Evolutionary conservation across 2,888 invertebrate genomes (phyloP), one percentile per base, ranked within the genome.

Genomic region (Sarcophaga variegata): DNA sequence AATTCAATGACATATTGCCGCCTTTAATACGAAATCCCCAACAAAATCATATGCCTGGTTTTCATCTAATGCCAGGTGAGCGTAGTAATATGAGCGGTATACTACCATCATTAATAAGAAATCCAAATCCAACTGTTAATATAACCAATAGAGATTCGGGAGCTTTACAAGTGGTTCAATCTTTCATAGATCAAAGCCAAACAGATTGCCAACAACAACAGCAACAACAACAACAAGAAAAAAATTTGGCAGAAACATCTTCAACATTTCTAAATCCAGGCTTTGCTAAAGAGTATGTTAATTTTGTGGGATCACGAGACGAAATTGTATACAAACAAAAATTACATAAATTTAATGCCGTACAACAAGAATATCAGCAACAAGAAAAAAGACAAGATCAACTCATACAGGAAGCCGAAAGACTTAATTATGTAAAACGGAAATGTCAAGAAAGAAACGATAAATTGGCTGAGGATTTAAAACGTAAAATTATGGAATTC

Each of bases 101-200:
- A 4, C 75, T 84, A 11, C 84, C 84, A 14, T 80, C 84, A 0
- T 49, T 84, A 49, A 76, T 80, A 64, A 84, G 70, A 76, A 84
- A 80, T 59, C 84, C 84, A 12, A 74, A 80, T 49, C 70, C 66
- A 12, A n/a, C 47, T 3, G 0, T 5, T 4, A 75, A 54, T n/a
- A 20, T 69, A 47, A 49, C 64, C 5, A 60, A 69, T 37, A 67
- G 69, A 49, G 66, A 84, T 47, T 80, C 79, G 12, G 80, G 80
- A 22, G 80, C 84, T n/a, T 79, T 83, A 63, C 83, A 80, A 27
- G 75, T 83, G 11, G 83, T 83, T 4, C 83, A 83, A 75, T 83
- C 83, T 54, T 83, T 83, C 11, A 8, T 83, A 49, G 80, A 84
- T 22, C 84, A 84, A 25, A 69, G 74, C 12, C 70, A 84, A 71